Conservation (phyloP, 2,113 vertebrate species). For the Pantherophis guttatus region DNA sequence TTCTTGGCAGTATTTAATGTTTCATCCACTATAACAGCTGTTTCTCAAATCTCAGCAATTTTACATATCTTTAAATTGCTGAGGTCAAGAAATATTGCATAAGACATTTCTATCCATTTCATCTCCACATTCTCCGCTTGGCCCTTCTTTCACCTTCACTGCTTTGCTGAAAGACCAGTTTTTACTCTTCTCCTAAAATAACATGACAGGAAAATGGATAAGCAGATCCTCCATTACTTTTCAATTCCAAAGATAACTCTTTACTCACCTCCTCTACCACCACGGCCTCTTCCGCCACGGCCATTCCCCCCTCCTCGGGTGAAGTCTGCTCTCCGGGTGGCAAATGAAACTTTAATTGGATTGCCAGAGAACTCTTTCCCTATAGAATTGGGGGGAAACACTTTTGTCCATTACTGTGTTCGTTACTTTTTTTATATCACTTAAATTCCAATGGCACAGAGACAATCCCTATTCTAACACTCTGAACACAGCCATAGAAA, state of each 20-base stretch:
- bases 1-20: neutral
- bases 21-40: neutral
- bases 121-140: neutral
- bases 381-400: conserved; percentile 25
- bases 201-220: neutral
- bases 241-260: neutral
- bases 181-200: neutral
- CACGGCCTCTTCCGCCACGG: conserved; percentile 78
- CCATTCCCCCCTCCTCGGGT: conserved; percentile 75
- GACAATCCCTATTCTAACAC: neutral
- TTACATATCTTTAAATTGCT: neutral
- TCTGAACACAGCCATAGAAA: too few species aligned
- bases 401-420: neutral
- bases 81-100: neutral
- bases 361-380: conserved; percentile 89
- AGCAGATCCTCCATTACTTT: neutral
- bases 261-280: conserved; percentile 61
- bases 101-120: neutral
- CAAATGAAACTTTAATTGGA: conserved; percentile 87
- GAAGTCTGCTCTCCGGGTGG: conserved; percentile 85
- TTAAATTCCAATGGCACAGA: neutral
- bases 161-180: neutral
- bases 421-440: neutral
- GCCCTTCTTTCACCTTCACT: neutral
- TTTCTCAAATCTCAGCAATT: neutral